These are phyloP conservation scores for Melinopterus prodromus DNA, from an alignment of 2,888 invertebrate species.

Conservation along the genomic window DNA sequence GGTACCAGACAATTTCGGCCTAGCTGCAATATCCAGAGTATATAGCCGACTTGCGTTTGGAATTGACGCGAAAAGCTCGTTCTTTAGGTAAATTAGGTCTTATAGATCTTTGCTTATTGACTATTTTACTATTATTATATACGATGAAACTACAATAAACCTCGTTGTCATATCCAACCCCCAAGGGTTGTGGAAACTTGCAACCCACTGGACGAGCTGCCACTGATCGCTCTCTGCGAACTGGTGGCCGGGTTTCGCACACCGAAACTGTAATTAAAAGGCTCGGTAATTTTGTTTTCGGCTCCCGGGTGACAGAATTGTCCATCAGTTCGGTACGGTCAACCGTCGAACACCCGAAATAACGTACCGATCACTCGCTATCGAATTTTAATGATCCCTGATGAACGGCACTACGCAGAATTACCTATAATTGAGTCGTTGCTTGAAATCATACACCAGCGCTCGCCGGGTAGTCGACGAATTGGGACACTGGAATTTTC, in stretches of 20 bases:
- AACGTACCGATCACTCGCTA: background rate
- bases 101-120: no score
- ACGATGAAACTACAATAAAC: no score
- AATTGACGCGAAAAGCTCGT: no score
- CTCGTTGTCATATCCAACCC: no score
- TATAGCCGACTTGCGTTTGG: no score
- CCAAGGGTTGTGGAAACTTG: no score
- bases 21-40: no score
- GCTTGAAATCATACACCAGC: constrained; percentile 4
- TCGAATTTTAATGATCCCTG: background rate
- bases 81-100: no score
- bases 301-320: background rate
- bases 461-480: background rate
- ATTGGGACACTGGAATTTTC: background rate
- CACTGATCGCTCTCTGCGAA: background rate
- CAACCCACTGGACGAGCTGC: no score
- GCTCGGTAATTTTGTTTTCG: background rate
- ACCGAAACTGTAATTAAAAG: background rate
- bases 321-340: background rate
- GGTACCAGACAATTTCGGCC: no score
- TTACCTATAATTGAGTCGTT: background rate
- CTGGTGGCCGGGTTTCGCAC: background rate
- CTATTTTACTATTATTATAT: no score
- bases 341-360: constrained; percentile 4
- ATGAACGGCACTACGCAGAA: background rate